A percentile compares a stretch with the other conserved stretches of the same genome.
Conservation (phyloP, 2,888 invertebrate species). For the Pristionchus fissidentatus region DNA sequence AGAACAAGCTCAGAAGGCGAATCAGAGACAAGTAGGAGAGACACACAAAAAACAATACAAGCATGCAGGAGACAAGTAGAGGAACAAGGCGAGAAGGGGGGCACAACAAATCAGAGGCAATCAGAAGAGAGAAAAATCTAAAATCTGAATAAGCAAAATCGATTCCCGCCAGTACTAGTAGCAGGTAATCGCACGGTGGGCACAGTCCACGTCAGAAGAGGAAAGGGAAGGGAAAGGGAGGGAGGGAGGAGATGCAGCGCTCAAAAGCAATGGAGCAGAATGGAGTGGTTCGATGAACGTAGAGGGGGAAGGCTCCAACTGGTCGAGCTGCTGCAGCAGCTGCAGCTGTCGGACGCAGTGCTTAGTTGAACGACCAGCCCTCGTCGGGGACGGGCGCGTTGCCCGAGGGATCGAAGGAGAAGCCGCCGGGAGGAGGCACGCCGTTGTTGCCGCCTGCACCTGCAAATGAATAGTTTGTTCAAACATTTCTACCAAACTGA, state of each 20-base stretch:
- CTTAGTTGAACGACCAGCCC: slow-evolving; percentile 65
- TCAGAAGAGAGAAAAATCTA: not conserved
- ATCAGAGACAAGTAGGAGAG: slow-evolving; percentile 24
- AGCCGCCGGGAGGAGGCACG: slow-evolving; percentile 46
- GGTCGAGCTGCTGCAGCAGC: not conserved
- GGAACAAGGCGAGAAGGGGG: not conserved
- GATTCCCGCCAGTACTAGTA: not conserved
- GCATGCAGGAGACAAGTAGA: slow-evolving; percentile 38
- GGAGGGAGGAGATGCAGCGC: not conserved
- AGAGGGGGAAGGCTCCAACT: not conserved
- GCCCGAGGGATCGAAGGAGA: slow-evolving; percentile 55
- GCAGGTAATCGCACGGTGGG: not conserved
- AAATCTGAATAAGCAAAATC: not conserved
- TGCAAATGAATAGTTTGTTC: not conserved
- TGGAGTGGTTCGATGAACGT: not conserved
- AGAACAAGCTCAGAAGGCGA: not conserved
- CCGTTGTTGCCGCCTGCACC: slow-evolving; percentile 44
- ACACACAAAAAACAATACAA: not conserved
- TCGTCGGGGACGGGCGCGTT: slow-evolving; percentile 61
- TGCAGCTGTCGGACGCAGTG: no score
- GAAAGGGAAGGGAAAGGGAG: not conserved
- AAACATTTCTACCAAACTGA: not conserved
- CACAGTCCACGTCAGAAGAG: not conserved
- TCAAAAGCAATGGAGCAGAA: not conserved
- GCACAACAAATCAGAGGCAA: not conserved